Evolutionary conservation across 1,140 invertebrate species (phyloP).

Genomic region (Sipha flava): DNA sequence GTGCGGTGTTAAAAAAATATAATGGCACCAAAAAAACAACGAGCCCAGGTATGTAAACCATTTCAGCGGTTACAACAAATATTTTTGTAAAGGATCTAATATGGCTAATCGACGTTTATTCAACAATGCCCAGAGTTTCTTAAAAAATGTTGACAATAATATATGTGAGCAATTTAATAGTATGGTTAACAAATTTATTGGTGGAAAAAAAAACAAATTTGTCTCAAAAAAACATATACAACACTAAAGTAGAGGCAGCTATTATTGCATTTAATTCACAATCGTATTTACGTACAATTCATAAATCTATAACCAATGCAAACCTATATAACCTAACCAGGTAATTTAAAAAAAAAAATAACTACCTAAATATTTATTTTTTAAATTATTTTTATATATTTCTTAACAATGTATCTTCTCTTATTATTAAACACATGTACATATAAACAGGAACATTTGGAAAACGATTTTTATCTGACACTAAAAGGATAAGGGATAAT

Average conservation of each 20-base stretch:
- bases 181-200: not conserved
- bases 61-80: no score
- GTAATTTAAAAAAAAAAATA: not conserved
- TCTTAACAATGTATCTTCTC: no score
- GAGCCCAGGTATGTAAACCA: no score
- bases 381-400: not conserved
- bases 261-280: not conserved
- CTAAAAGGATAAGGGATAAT: not conserved
- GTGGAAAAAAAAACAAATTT: not conserved
- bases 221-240: not conserved
- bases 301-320: not conserved
- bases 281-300: not conserved
- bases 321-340: not conserved
- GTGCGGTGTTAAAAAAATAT: no score
- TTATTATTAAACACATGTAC: not conserved
- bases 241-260: not conserved
- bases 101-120: not conserved
- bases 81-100: no score
- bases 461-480: not conserved
- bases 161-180: not conserved
- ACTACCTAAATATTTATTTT: not conserved
- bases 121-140: not conserved
- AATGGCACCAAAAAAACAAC: no score
- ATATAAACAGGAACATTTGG: not conserved
- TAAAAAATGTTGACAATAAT: constrained; percentile 4